phyloP scores from a whole-genome alignment of 1,140 invertebrate species.

The Drosophila parvula region DNA sequence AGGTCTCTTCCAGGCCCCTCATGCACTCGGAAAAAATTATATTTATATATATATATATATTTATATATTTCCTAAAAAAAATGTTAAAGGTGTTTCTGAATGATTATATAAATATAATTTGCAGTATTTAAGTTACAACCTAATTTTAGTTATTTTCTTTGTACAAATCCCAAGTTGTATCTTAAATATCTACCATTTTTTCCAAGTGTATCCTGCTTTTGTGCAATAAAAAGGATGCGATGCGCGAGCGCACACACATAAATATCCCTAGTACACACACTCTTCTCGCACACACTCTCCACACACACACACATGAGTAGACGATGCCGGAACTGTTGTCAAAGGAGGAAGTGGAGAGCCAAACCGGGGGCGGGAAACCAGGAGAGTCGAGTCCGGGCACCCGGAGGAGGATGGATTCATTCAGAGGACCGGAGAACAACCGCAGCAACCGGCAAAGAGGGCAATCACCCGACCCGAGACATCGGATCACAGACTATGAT shows the following conservation, averaged over 20 bases:
- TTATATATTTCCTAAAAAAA: neutral
- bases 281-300: conserved; percentile 18
- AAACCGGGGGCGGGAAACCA: conserved; percentile 8
- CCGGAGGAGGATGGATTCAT: conserved; percentile 25
- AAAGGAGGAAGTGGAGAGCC: conserved; percentile 50
- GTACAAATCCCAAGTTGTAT: neutral
- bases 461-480: conserved; percentile 70
- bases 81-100: too few relatives aligned
- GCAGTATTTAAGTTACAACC: too few relatives aligned
- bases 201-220: conserved; percentile 38
- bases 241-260: conserved; percentile 78
- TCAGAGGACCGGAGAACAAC: conserved; percentile 52
- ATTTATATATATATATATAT: too few relatives aligned
- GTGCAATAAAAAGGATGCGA: conserved; percentile 78
- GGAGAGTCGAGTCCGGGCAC: conserved; percentile 3
- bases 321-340: conserved; percentile 56
- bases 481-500: conserved; percentile 50
- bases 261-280: conserved; percentile 59
- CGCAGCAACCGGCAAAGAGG: conserved; percentile 74
- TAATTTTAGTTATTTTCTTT: neutral
- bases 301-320: conserved; percentile 6
- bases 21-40: conserved; percentile 8
- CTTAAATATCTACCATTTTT: neutral
- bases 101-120: too few relatives aligned
- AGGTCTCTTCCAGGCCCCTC: conserved; percentile 16